Evolutionary conservation across 1,140 invertebrate species (phyloP).

Genomic region (Musca vetustissima): DNA sequence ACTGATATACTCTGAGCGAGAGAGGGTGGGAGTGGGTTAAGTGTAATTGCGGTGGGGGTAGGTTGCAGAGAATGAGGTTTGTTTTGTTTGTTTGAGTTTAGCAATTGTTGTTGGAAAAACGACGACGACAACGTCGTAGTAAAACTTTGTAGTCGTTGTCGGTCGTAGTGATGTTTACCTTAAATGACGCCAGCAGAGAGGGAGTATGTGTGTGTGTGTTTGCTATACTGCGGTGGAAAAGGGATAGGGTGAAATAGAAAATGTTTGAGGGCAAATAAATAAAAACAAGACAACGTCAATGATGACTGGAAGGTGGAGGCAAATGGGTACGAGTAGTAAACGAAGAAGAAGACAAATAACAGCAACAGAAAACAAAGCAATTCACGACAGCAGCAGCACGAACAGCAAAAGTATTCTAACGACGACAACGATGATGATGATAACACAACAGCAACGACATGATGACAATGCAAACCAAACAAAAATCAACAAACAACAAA

Average conservation of each 20-base stretch:
- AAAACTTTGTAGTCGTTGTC: too few relatives aligned
- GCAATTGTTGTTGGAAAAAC: too few relatives aligned
- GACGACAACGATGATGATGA: too few relatives aligned
- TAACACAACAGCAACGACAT: neutral
- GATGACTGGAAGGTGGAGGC: neutral
- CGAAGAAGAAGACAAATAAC: too few relatives aligned
- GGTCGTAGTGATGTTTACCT: too few relatives aligned
- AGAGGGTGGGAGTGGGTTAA: too few relatives aligned
- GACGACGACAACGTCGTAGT: too few relatives aligned
- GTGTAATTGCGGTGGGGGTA: neutral
- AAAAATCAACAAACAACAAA: slow-evolving; percentile 7
- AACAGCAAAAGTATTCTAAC: neutral
- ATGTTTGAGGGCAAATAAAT: slow-evolving; percentile 34
- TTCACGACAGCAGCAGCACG: neutral
- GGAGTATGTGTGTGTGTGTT: too few relatives aligned
- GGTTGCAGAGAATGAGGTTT: neutral
- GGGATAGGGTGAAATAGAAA: slow-evolving; percentile 2
- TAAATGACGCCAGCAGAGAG: too few relatives aligned
- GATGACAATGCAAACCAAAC: neutral
- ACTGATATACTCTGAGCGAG: too few relatives aligned
- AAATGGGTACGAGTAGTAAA: neutral
- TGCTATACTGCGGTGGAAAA: neutral
- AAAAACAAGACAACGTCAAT: slow-evolving; percentile 9
- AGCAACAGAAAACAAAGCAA: neutral
- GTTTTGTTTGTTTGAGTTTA: neutral